phyloP scores from a whole-genome alignment of 2,113 vertebrate species.

The Aix galericulata region DNA sequence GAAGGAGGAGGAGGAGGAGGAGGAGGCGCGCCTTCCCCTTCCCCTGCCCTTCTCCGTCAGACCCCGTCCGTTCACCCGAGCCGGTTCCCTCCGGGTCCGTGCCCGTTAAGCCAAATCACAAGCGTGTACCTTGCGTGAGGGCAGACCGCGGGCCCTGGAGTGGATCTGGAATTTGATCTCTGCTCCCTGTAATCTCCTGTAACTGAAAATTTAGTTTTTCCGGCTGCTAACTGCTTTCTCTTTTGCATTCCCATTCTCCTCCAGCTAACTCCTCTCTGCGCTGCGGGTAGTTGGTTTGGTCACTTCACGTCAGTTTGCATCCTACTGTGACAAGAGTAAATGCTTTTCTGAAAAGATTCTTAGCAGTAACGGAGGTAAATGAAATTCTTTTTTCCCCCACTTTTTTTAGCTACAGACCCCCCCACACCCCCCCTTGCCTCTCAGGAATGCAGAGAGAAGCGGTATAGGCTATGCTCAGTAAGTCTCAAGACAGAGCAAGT shows the following conservation, averaged over 20 bases:
- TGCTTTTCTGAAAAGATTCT: conserved; percentile 13
- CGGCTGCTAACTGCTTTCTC: conserved; percentile 5
- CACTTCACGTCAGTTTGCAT: not conserved
- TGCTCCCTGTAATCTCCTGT: conserved; percentile 29
- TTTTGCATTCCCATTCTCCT: not conserved
- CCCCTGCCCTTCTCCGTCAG: not conserved
- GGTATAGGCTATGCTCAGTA: not conserved
- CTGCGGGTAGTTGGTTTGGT: not conserved
- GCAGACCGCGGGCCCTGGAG: not conserved
- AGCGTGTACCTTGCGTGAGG: not conserved
- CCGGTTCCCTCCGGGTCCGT: not conserved
- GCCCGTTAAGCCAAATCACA: not conserved
- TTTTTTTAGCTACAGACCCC: not conserved
- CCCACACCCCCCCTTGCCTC: too few species aligned
- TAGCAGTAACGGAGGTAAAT: conserved; percentile 19
- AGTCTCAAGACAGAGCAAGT: conserved; percentile 29
- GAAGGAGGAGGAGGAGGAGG: not conserved
- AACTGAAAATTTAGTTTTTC: not conserved
- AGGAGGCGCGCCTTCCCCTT: not conserved
- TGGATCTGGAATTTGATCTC: conserved; percentile 45
- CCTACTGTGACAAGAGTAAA: not conserved
- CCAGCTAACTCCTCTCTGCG: not conserved
- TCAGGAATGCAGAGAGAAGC: conserved; percentile 7
- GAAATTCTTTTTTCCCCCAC: not conserved
- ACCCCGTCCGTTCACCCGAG: not conserved